phyloP scores from a whole-genome alignment of 2,888 invertebrate species.

The Rhodophaea formosa region DNA sequence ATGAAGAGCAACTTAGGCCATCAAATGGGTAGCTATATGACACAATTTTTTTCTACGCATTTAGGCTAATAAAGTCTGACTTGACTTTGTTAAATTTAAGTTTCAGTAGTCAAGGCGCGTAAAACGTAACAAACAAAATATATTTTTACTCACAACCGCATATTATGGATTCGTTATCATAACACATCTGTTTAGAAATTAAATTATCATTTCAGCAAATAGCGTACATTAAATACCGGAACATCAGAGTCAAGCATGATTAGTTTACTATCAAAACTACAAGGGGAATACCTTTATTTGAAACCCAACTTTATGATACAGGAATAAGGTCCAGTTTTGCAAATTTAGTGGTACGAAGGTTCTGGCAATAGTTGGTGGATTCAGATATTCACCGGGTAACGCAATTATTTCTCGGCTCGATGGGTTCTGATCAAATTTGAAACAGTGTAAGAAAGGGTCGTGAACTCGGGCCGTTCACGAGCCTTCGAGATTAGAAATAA shows the following conservation, averaged over 20 bases:
- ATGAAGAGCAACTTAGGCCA: too few relatives aligned
- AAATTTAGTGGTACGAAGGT: not conserved
- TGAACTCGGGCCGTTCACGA: too few relatives aligned
- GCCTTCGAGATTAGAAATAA: too few relatives aligned
- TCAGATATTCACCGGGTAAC: constrained; percentile 12
- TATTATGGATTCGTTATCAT: too few relatives aligned
- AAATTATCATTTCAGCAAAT: not conserved
- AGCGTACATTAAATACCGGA: not conserved
- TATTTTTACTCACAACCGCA: too few relatives aligned
- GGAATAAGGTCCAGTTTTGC: not conserved
- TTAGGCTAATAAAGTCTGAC: too few relatives aligned
- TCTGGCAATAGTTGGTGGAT: constrained; percentile 7
- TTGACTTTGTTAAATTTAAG: too few relatives aligned
- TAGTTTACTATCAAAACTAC: not conserved
- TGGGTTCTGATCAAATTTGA: constrained; percentile 14
- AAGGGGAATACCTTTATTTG: not conserved
- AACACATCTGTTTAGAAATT: too few relatives aligned
- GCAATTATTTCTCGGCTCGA: constrained; percentile 12
- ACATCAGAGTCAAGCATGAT: not conserved
- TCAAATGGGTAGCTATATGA: too few relatives aligned
- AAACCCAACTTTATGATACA: not conserved
- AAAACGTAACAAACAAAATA: too few relatives aligned
- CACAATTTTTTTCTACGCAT: too few relatives aligned
- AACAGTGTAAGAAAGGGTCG: not conserved
- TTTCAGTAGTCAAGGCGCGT: too few relatives aligned